Conservation (phyloP, 2,113 vertebrate species). For the Odontophorus gujanensis region DNA sequence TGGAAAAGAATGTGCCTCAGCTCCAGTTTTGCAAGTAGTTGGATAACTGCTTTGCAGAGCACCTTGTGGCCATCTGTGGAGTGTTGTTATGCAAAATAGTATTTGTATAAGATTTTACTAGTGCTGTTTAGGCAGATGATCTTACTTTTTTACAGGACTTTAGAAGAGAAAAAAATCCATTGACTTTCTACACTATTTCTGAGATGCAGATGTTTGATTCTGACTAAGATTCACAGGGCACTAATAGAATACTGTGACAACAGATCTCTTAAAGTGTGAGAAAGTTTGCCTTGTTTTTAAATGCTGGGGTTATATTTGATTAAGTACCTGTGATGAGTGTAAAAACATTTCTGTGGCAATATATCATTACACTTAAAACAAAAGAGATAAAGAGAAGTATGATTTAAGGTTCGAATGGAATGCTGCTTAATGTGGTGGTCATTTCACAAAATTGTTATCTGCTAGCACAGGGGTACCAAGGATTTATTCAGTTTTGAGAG, state of each 20-base stretch:
- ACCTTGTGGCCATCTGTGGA: background rate
- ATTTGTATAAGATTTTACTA: background rate
- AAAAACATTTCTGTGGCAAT: background rate
- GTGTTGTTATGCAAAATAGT: background rate
- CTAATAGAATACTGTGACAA: background rate
- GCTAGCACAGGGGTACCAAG: background rate
- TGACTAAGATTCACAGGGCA: background rate
- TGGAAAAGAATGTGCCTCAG: background rate
- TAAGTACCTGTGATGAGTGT: background rate
- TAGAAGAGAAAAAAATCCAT: background rate
- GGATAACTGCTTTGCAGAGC: background rate
- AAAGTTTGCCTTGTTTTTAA: background rate
- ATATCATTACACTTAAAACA: background rate
- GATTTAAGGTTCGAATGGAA: background rate
- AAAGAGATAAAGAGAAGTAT: background rate
- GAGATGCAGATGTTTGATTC: background rate
- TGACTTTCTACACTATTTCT: background rate
- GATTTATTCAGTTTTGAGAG: background rate
- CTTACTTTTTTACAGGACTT: background rate
- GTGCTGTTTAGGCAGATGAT: background rate
- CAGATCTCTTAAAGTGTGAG: background rate
- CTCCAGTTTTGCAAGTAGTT: background rate
- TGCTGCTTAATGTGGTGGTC: background rate
- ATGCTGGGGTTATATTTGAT: background rate
- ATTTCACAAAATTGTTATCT: background rate